Conservation (phyloP, 2,113 vertebrate species). For the Dipodomys spectabilis region DNA sequence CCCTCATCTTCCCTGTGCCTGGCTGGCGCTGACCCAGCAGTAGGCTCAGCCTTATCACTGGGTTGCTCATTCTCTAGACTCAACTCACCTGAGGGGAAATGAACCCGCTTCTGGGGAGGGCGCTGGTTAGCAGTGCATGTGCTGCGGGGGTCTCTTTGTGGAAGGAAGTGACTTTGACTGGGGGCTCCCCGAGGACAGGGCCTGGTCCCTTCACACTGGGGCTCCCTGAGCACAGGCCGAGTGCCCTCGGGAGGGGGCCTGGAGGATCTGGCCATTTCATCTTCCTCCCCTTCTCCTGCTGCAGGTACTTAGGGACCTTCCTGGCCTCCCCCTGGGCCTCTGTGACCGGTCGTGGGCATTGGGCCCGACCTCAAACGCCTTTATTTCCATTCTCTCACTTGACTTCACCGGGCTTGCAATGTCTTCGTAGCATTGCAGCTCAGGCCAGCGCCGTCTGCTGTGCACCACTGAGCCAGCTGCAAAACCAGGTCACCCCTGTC, state of each 20-base stretch:
- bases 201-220: background rate
- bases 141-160: background rate
- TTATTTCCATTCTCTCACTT: background rate
- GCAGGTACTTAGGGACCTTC: background rate
- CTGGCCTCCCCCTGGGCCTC: background rate
- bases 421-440: background rate
- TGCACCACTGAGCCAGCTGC: conserved; percentile 76
- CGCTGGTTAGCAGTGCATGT: background rate
- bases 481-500: conserved; percentile 77
- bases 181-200: background rate
- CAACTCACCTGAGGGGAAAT: background rate
- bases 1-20: accelerated
- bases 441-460: conserved; percentile 49
- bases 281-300: background rate
- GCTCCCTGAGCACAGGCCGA: background rate
- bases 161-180: background rate
- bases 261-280: background rate
- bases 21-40: too few species aligned
- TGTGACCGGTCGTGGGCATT: background rate
- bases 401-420: background rate
- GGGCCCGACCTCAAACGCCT: background rate
- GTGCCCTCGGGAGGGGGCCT: background rate
- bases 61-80: background rate
- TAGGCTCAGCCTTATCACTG: too few species aligned
- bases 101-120: background rate